phyloP scores from a whole-genome alignment of 2,113 vertebrate genomes.

The Boulengeromyrus knoepffleri region DNA sequence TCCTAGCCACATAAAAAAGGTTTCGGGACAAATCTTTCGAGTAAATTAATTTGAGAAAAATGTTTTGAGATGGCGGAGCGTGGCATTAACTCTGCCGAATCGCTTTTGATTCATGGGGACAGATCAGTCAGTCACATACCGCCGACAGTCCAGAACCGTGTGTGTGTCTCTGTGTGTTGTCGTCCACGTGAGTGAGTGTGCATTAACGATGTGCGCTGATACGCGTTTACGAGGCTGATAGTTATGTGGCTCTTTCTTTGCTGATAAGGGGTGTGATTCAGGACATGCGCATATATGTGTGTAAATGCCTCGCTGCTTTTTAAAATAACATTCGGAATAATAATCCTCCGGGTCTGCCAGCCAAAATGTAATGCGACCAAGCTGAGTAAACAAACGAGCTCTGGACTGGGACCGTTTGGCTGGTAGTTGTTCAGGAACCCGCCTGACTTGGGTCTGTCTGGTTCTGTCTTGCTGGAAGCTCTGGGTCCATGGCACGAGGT shows the following conservation, averaged over 20 bases:
- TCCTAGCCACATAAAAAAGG: conserved; percentile 49
- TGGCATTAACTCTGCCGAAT: neutral
- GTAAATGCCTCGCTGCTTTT: conserved; percentile 24
- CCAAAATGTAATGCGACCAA: conserved; percentile 53
- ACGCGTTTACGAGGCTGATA: neutral
- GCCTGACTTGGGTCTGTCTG: conserved; percentile 39
- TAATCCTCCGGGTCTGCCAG: conserved; percentile 31
- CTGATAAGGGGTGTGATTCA: neutral
- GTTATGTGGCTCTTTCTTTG: neutral
- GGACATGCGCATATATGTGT: neutral
- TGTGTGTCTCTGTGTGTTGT: neutral
- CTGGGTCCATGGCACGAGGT: conserved; percentile 37
- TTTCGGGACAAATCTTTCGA: conserved; percentile 29
- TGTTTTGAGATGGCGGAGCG: conserved; percentile 14
- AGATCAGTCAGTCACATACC: neutral
- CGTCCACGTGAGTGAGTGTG: neutral
- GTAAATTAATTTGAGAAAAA: conserved; percentile 21
- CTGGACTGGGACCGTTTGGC: conserved; percentile 46
- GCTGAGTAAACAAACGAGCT: conserved; percentile 59
- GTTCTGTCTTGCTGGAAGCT: conserved; percentile 43
- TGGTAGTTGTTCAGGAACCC: conserved; percentile 45
- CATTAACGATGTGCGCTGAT: neutral
- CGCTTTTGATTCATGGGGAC: neutral
- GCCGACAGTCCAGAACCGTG: neutral
- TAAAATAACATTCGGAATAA: conserved; percentile 32